Conservation (phyloP, 2,113 vertebrate species). For the Sphyrna mokarran region DNA sequence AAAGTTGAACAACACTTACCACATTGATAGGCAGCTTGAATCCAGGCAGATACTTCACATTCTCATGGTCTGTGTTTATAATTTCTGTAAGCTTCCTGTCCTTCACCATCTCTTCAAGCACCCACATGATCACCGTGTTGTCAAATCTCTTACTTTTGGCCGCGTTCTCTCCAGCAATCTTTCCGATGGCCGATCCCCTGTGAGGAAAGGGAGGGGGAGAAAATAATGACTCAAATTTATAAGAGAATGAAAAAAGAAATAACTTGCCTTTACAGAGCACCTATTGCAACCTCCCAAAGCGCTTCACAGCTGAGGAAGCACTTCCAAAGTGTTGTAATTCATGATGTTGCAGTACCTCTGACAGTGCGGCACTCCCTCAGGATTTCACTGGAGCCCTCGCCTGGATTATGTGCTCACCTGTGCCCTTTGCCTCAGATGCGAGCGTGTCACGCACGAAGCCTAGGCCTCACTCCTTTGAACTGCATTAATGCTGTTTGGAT, state of each 20-base stretch:
- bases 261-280: neutral
- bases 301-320: neutral
- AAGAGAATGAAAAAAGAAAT: neutral
- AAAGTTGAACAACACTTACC: slow-evolving; percentile 62
- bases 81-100: slow-evolving; percentile 83
- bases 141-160: slow-evolving; percentile 70
- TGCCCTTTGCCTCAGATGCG: neutral
- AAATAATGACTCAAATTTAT: neutral
- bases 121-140: slow-evolving; percentile 84
- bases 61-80: slow-evolving; percentile 90
- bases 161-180: slow-evolving; percentile 80
- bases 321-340: neutral
- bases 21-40: slow-evolving; percentile 88
- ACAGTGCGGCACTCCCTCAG: neutral
- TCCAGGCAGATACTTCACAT: slow-evolving; percentile 87
- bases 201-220: slow-evolving; percentile 31
- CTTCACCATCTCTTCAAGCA: slow-evolving; percentile 80
- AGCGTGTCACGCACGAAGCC: neutral
- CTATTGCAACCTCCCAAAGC: neutral
- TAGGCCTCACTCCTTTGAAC: neutral
- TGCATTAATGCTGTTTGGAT: neutral
- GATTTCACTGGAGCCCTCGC: neutral
- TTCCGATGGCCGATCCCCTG: slow-evolving; percentile 94
- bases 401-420: neutral
- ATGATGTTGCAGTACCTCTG: neutral